Percentiles rank a stretch among this genome's conserved stretches.
Evolutionary conservation across 2,113 vertebrate species (phyloP).

Genomic region (Dolichallabes microphthalmus): DNA sequence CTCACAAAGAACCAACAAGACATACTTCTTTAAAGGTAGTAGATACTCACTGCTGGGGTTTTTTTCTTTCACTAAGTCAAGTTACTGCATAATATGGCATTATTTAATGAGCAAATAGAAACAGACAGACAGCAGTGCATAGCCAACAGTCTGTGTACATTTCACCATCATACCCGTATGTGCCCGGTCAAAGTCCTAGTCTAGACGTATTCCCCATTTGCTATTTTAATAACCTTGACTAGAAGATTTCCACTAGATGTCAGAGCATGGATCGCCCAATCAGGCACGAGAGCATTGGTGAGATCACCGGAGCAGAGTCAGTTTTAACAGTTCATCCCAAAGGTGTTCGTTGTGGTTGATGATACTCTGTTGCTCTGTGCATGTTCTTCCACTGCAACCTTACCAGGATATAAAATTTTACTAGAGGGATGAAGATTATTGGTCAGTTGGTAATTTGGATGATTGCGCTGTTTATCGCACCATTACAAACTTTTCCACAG

Average conservation of each 20-base stretch:
- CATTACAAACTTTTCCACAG: neutral
- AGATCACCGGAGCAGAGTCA: neutral
- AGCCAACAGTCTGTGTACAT: neutral
- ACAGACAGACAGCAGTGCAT: neutral
- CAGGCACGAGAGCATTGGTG: neutral
- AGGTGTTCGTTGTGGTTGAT: neutral
- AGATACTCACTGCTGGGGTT: neutral
- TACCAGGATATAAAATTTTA: neutral
- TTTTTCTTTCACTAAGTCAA: neutral
- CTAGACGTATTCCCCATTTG: neutral
- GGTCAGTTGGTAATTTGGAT: neutral
- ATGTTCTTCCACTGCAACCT: neutral
- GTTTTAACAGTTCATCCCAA: neutral
- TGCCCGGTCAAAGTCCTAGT: neutral
- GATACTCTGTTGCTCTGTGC: neutral
- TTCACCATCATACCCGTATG: neutral
- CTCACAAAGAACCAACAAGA: conserved; percentile 80
- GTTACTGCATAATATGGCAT: neutral
- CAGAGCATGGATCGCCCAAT: neutral
- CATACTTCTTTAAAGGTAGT: conserved; percentile 86
- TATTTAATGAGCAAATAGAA: neutral
- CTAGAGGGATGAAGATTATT: neutral
- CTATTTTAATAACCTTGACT: neutral
- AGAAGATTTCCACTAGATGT: neutral
- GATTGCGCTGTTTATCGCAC: neutral